Evolutionary conservation across 2,888 invertebrate genomes (phyloP), one percentile per base, ranked within the genome.

Genomic region (Xanthia icteritia): DNA sequence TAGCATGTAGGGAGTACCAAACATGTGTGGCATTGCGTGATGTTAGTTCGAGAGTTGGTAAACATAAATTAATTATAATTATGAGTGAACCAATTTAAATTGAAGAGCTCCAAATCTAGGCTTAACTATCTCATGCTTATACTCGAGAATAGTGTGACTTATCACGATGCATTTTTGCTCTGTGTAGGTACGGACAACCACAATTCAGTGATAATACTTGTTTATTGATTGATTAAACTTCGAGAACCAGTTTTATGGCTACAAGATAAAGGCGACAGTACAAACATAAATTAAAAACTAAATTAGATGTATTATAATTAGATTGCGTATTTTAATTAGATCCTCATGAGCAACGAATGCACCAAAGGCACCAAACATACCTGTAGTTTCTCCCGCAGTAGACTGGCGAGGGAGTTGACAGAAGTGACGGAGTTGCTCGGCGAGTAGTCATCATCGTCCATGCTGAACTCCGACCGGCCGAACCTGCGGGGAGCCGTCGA

Each of bases 321-420:
- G n/a, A 0, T 54, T n/a, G n/a, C 13, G 5, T 13, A n/a, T 31
- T 31, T 31, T 31, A 31, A 31, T 31, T n/a, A 56, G 56, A n/a
- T 45, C 45, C 0, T 20, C 3, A 45, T 5, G 20, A 45, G 27
- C 27, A 17, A 45, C 13, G 11, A 45, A n/a, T 27, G 27, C 31
- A 31, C 31, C 31, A 31, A 31, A 31, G 15, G 15, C 15, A n/a
- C 1, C 56, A 56, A 11, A 48, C 42, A 15, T 92, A 98, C 98
- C 97, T 98, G 98, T 88, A 98, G 97, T 94, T 98, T 98, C 92
- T 99, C 98, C 89, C 98, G 97, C 23, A 99, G 96, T 73, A 99
- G 94, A 92, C 98, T 98, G 78, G 98, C 98, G 86, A 99, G 97
- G 0, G 98, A 98, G 94, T 98, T 98, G 88, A 98, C 97, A 66